These are phyloP conservation scores for Ophioninae sp. DNA, from an alignment of 2,888 invertebrate genomes.

Conservation along the genomic window DNA sequence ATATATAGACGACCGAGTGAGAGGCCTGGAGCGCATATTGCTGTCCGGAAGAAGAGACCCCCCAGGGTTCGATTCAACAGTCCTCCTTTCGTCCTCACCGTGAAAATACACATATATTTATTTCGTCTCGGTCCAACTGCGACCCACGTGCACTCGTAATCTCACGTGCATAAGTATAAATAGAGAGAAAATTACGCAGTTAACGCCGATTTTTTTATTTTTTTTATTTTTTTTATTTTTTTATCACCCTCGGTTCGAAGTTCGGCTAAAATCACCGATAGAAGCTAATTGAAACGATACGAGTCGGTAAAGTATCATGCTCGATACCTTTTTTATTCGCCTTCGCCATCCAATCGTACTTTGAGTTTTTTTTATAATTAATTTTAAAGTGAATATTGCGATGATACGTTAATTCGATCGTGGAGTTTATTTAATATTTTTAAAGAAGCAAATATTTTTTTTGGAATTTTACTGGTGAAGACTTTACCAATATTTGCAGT, in stretches of 20 bases:
- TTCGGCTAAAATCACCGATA: neutral
- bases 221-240: no score
- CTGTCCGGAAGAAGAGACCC: constrained; percentile 53
- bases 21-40: constrained; percentile 36
- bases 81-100: constrained; percentile 32
- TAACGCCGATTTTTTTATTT: constrained; percentile 1
- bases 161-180: neutral
- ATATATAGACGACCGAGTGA: constrained; percentile 29
- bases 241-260: neutral
- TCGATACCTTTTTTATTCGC: neutral
- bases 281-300: neutral
- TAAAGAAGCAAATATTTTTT: no score
- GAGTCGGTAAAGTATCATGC: neutral
- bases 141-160: constrained; percentile 11
- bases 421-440: no score
- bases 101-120: constrained; percentile 18
- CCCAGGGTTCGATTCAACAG: constrained; percentile 51
- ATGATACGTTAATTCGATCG: no score
- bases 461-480: no score
- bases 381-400: no score
- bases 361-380: no score
- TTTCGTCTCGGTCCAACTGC: constrained; percentile 4
- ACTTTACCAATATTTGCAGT: no score
- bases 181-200: constrained; percentile 21
- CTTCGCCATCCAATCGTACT: neutral